These are phyloP conservation scores for Lumbricus terrestris DNA, from an alignment of 2,888 invertebrate genomes.

Conservation along the genomic window DNA sequence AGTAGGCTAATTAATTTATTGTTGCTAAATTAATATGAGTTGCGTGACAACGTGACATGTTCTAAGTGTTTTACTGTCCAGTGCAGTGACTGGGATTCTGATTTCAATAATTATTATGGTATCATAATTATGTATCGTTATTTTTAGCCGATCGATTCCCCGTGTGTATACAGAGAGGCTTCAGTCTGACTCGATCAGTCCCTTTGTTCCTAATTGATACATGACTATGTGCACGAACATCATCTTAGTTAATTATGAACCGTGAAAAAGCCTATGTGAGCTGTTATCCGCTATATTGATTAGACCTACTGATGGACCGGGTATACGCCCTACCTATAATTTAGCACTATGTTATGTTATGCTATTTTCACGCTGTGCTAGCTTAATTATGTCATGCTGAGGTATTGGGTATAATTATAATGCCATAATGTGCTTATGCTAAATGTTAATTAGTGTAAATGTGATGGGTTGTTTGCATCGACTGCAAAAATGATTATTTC, in stretches of 20 bases:
- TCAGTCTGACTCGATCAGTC: background rate
- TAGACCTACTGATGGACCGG: too few relatives aligned
- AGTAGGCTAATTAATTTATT: too few relatives aligned
- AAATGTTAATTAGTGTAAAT: too few relatives aligned
- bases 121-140: too few relatives aligned
- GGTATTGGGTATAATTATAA: too few relatives aligned
- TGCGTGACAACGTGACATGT: background rate
- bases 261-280: background rate
- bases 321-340: too few relatives aligned
- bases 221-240: background rate
- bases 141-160: background rate
- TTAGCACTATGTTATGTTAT: too few relatives aligned
- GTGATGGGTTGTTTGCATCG: background rate
- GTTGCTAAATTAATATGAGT: too few relatives aligned
- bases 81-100: background rate
- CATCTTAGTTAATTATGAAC: slow-evolving; percentile 3
- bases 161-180: background rate
- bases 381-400: too few relatives aligned
- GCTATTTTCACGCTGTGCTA: too few relatives aligned
- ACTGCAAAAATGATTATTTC: background rate
- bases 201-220: background rate
- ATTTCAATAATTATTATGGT: background rate
- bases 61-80: background rate
- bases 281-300: background rate
- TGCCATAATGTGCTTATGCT: too few relatives aligned